Percentiles rank a stretch among this genome's conserved stretches.
These are phyloP conservation scores for Chauna torquata DNA, from an alignment of 2,113 vertebrate genomes.

Conservation along the genomic window DNA sequence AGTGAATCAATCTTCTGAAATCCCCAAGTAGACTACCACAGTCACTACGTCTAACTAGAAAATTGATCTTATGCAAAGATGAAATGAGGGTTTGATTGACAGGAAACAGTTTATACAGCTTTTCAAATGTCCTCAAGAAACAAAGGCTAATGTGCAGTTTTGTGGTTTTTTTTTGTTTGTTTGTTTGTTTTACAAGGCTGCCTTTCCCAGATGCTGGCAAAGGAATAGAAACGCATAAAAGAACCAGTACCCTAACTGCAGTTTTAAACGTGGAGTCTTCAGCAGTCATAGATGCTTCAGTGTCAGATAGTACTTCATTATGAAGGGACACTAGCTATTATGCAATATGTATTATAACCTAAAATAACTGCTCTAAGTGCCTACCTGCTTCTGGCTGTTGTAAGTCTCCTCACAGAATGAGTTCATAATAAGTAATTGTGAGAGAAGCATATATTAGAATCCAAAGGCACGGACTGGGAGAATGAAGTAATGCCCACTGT, in stretches of 20 bases:
- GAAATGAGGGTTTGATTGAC: slow-evolving; percentile 48
- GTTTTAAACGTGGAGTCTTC: background rate
- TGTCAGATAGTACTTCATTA: background rate
- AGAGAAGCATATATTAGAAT: background rate
- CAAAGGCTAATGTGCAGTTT: background rate
- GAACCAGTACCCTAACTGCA: background rate
- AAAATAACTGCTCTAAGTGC: background rate
- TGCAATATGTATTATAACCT: background rate
- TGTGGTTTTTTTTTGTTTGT: no score
- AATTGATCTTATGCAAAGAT: slow-evolving; percentile 48
- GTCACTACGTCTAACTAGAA: slow-evolving; percentile 26
- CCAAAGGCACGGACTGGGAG: background rate
- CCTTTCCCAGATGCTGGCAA: background rate
- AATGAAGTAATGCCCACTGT: background rate
- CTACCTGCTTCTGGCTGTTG: background rate
- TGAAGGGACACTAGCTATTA: background rate
- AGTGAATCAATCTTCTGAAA: slow-evolving; percentile 61
- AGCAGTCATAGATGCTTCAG: background rate
- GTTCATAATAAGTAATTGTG: background rate
- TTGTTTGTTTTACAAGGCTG: background rate
- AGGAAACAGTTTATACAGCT: background rate
- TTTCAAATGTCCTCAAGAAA: slow-evolving; percentile 36
- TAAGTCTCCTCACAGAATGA: background rate
- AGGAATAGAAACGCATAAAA: background rate
- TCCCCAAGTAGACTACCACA: slow-evolving; percentile 35